Conservation (phyloP, 2,888 invertebrate species). For the Drosophila pseudotakahashii region DNA sequence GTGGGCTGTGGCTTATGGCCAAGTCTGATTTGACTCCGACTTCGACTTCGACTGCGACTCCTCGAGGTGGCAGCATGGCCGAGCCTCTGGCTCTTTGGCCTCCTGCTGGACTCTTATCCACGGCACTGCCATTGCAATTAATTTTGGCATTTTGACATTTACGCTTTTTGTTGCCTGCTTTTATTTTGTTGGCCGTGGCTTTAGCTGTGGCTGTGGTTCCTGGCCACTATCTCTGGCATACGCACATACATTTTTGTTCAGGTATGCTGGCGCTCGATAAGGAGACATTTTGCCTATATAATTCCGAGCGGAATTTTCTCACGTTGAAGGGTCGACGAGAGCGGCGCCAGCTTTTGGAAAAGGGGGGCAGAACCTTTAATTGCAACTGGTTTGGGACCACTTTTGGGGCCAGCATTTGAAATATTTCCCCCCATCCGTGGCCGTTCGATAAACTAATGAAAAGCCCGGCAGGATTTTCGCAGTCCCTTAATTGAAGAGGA, state of each 20-base stretch:
- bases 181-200: conserved; percentile 21
- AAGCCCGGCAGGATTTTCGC: conserved; percentile 59
- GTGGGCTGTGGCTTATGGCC: conserved; percentile 56
- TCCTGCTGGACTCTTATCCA: conserved; percentile 61
- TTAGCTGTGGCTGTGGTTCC: conserved; percentile 15
- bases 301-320: conserved; percentile 72
- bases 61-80: conserved; percentile 42
- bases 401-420: conserved; percentile 63
- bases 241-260: conserved; percentile 72
- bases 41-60: conserved; percentile 7
- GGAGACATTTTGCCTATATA: conserved; percentile 67
- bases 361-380: conserved; percentile 55
- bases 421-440: conserved; percentile 52
- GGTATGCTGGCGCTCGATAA: conserved; percentile 73
- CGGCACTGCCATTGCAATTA: conserved; percentile 78
- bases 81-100: conserved; percentile 13
- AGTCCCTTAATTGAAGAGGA: conserved; percentile 66
- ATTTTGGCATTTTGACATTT: conserved; percentile 80
- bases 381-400: conserved; percentile 51
- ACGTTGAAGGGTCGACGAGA: conserved; percentile 64
- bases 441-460: conserved; percentile 75
- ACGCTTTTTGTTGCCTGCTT: conserved; percentile 67
- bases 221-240: conserved; percentile 67
- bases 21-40: conserved; percentile 7
- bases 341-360: conserved; percentile 48